Evolutionary conservation across 30 jellyfish, hydroid and myxozoan genomes (phyloP).

Genomic region (Calvadosia cruxmelitensis): DNA sequence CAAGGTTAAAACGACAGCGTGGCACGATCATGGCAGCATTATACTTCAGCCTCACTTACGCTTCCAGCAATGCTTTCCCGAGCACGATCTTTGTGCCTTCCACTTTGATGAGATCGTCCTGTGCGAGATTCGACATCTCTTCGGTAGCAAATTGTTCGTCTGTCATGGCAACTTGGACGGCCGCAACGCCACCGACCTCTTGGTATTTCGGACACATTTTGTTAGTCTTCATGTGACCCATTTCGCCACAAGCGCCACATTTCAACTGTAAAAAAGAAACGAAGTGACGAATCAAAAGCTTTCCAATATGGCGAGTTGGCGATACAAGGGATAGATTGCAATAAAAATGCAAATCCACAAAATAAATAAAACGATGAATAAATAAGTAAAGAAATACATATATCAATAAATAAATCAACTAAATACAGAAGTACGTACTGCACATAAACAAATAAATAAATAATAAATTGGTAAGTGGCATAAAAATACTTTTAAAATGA

Average conservation of each 20-base stretch:
- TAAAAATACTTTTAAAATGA: no score
- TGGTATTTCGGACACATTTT: slow-evolving; percentile 92
- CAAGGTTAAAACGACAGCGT: no score
- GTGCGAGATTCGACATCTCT: slow-evolving; percentile 60
- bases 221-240: slow-evolving; percentile 94
- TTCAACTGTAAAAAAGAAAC: slow-evolving; percentile 24
- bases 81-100: slow-evolving; percentile 87
- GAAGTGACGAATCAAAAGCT: background rate
- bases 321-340: no score
- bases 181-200: slow-evolving; percentile 40
- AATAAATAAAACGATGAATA: no score
- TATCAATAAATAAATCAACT: no score
- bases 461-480: no score
- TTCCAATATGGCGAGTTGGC: background rate
- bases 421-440: no score
- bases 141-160: slow-evolving; percentile 60
- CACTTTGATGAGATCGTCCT: slow-evolving; percentile 74
- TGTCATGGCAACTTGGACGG: slow-evolving; percentile 19
- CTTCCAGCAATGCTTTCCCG: slow-evolving; percentile 86
- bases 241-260: slow-evolving; percentile 96
- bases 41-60: slow-evolving; percentile 68
- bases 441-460: no score
- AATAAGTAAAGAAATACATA: no score
- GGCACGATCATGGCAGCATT: no score
- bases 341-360: no score